Conservation (phyloP, 2,113 vertebrate species). For the Laterallus jamaicensis region DNA sequence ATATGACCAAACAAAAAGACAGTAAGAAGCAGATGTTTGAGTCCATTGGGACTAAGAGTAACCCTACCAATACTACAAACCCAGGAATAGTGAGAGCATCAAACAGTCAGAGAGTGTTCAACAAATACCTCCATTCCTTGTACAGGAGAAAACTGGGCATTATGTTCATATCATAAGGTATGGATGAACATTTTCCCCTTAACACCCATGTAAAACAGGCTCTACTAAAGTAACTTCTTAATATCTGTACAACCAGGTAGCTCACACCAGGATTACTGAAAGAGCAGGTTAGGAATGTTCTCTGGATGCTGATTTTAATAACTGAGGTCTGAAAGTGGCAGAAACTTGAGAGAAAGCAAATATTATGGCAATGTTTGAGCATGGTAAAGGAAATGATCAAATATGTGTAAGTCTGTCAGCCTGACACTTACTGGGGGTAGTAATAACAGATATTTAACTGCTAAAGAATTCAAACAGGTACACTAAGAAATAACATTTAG, state of each 20-base stretch:
- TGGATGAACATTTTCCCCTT: neutral
- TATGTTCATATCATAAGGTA: neutral
- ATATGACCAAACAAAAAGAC: neutral
- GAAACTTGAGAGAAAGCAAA: constrained; percentile 32
- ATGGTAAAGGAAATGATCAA: neutral
- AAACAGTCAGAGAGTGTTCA: neutral
- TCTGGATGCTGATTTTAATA: neutral
- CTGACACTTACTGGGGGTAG: neutral
- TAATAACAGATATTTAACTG: neutral
- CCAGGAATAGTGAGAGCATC: neutral
- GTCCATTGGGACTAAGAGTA: neutral
- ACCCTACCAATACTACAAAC: neutral
- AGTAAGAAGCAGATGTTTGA: neutral
- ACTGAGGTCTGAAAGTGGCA: neutral
- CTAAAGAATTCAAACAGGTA: neutral
- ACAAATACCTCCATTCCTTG: neutral
- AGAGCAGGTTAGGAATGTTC: neutral
- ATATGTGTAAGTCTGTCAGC: neutral
- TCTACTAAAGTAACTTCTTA: neutral
- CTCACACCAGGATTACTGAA: neutral
- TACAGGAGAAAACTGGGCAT: neutral
- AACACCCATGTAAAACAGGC: neutral
- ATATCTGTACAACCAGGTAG: neutral
- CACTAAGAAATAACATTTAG: neutral
- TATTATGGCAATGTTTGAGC: neutral